Evolutionary conservation across 2,888 invertebrate species (phyloP).

Genomic region (Campaea margaritaria): DNA sequence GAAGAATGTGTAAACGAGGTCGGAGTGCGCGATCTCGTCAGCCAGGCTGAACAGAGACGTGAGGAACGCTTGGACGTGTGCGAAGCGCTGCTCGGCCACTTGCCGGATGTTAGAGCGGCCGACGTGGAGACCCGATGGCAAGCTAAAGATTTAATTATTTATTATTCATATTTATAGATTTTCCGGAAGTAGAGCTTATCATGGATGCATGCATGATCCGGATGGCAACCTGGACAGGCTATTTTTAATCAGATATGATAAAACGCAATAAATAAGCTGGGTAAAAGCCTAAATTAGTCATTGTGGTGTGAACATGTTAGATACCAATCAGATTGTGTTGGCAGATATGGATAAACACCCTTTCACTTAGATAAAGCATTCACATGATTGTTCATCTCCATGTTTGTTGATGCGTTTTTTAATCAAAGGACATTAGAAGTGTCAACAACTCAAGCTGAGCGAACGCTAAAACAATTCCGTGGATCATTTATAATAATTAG

Average conservation of each 20-base stretch:
- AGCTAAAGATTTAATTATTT: too few species aligned
- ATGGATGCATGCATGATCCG: neutral
- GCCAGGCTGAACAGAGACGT: conserved; percentile 93
- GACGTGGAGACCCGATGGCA: conserved; percentile 89
- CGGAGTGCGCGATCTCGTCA: conserved; percentile 97
- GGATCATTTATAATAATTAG: conserved; percentile 54
- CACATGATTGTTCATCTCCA: too few species aligned
- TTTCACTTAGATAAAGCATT: too few species aligned
- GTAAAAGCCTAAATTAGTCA: neutral
- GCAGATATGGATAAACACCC: too few species aligned
- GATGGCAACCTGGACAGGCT: too few species aligned
- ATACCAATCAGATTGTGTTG: neutral
- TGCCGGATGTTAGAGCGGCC: conserved; percentile 97
- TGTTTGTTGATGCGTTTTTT: neutral
- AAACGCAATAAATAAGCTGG: too few species aligned
- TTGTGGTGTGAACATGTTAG: neutral
- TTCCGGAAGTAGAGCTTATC: too few species aligned
- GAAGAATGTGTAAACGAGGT: conserved; percentile 99
- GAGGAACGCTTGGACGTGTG: conserved; percentile 95
- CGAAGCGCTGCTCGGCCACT: conserved; percentile 96
- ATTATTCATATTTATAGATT: too few species aligned
- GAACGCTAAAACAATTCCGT: conserved; percentile 30
- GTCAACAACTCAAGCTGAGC: conserved; percentile 9
- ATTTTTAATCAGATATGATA: neutral
- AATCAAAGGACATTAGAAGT: conserved; percentile 12